A percentile compares a stretch with the other conserved stretches of the same genome.
Conservation (phyloP, 2,113 vertebrate genomes). For the Plecturocebus donacophilus region DNA sequence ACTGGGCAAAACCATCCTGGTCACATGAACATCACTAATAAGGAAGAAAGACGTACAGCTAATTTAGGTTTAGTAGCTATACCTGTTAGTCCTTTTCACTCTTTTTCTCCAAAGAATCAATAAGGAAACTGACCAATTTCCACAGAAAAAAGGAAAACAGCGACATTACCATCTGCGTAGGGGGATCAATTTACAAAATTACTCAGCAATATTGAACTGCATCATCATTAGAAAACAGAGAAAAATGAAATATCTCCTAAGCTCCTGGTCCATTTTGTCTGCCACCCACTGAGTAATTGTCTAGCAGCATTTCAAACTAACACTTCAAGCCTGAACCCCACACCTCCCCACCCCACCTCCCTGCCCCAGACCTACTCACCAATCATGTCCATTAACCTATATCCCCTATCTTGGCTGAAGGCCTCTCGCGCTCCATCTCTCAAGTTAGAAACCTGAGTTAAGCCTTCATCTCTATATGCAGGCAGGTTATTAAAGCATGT, state of each 20-base stretch:
- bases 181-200: neutral
- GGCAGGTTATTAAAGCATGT: neutral
- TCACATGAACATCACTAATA: neutral
- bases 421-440: neutral
- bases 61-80: neutral
- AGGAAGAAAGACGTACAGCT: neutral
- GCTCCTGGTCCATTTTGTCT: neutral
- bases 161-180: neutral
- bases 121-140: neutral
- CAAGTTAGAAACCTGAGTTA: neutral
- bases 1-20: neutral
- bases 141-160: neutral
- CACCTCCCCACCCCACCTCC: neutral
- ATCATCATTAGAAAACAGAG: neutral
- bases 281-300: neutral
- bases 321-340: neutral
- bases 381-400: neutral
- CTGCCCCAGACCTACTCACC: neutral
- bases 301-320: neutral
- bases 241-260: neutral
- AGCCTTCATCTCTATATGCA: neutral
- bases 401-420: neutral
- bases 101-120: neutral
- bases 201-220: neutral
- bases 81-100: neutral